These are phyloP conservation scores for Tetanocera ferruginea DNA, from an alignment of 2,888 invertebrate species.

Conservation along the genomic window DNA sequence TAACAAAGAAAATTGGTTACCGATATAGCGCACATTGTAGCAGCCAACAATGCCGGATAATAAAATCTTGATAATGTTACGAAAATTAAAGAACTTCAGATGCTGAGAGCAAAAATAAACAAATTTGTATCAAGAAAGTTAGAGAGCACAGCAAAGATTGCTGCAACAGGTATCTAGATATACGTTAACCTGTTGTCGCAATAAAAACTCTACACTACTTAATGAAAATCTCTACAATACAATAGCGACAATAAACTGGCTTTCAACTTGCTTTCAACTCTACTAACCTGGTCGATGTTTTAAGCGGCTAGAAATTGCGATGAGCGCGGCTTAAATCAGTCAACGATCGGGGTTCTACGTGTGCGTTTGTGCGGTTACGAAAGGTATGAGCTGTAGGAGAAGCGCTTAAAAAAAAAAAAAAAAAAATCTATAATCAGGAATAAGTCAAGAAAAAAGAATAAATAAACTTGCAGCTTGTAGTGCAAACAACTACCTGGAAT, in stretches of 20 bases:
- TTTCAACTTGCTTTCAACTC: slow-evolving; percentile 30
- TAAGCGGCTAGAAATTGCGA: slow-evolving; percentile 54
- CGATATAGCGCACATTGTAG: too few species aligned
- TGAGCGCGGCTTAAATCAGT: slow-evolving; percentile 56
- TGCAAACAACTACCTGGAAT: background rate
- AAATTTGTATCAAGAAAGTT: background rate
- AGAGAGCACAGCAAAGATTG: background rate
- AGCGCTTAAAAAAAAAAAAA: background rate
- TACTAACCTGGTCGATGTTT: slow-evolving; percentile 38
- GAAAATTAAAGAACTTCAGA: background rate
- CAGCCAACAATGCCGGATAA: too few species aligned
- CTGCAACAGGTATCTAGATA: slow-evolving; percentile 1
- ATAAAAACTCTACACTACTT: background rate
- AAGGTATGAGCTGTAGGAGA: background rate
- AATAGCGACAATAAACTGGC: background rate
- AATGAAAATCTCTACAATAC: slow-evolving; percentile 18
- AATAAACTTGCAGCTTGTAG: background rate
- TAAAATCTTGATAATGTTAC: too few species aligned
- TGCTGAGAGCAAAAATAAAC: background rate
- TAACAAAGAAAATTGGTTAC: too few species aligned
- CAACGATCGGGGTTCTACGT: slow-evolving; percentile 60
- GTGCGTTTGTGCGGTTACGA: slow-evolving; percentile 43
- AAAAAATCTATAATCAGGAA: background rate
- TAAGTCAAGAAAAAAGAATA: background rate
- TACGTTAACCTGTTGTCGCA: slow-evolving; percentile 28